Evolutionary conservation across 2,797 vertebrate species (phyloP), one percentile per base, ranked within the genome.

Genomic region (Eremophila alpestris): DNA sequence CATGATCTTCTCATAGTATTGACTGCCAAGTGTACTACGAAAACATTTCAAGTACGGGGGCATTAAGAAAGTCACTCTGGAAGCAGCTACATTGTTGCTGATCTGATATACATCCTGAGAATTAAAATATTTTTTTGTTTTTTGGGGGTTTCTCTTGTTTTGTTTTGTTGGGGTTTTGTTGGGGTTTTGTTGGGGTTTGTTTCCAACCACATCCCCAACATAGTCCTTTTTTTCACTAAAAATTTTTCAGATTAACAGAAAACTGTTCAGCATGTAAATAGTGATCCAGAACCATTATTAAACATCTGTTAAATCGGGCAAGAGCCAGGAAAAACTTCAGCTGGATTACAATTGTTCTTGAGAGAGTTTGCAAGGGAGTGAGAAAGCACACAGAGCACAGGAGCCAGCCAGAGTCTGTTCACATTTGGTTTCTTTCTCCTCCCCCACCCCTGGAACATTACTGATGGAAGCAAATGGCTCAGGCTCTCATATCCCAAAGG

Each of bases 251-350:
- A 78, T 80, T 80, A 89, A 60, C 36, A 70, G 46, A 94, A 89
- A 83, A 64, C n/a, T 51, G 8, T 78, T 85, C 81, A 84, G 75
- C 43, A 55, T 75, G 22, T 75, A 90, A 86, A 85, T 26, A 88
- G 77, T 62, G 83, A 87, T 78, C 75, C 84, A 85, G 89, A 95
- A 75, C 43, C 29, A 83, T 85, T 94, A 94, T 79, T 95, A 83
- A 93, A 94, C 93, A 95, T 93, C 93, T 95, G 89, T 69, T 93
- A 85, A 93, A 89, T 85, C 8, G 0, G 69, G 68, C 71, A 92
- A 83, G 59, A 85, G 90, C 93, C 92, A 94, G 92, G 65, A 93
- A 96, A 95, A 97, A 75, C 49, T 93, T 95, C 82, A 92, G 69
- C 68, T 93, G 90, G 92, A 87, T 94, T 87, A 49, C 71, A 92